phyloP scores from a whole-genome alignment of 2,797 vertebrate species.

The Malacoctenus gilli region DNA sequence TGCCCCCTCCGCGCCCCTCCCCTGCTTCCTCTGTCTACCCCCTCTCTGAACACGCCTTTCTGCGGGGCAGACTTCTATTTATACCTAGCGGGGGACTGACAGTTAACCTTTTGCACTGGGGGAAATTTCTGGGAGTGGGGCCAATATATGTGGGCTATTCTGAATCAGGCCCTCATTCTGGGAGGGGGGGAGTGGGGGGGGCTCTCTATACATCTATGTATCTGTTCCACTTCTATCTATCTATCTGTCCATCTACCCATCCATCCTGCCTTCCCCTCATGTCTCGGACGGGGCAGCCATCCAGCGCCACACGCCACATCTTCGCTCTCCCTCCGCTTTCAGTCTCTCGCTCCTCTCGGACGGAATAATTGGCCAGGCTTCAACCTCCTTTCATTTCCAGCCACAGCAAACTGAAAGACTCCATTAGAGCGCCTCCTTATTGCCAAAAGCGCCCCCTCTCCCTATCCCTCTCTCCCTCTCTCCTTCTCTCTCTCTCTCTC shows the following conservation, averaged over 20 bases:
- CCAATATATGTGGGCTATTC: conserved; percentile 71
- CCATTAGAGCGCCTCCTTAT: conserved; percentile 69
- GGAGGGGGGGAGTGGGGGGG: no score
- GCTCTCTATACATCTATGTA: conserved; percentile 46
- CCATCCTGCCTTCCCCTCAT: conserved; percentile 4
- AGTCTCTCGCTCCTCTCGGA: conserved; percentile 62
- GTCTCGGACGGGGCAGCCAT: conserved; percentile 48
- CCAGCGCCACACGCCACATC: conserved; percentile 69
- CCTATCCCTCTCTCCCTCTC: background rate
- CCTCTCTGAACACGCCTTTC: conserved; percentile 73
- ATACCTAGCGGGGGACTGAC: conserved; percentile 82
- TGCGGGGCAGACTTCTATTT: conserved; percentile 80
- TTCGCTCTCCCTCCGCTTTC: conserved; percentile 52
- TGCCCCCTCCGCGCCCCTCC: conserved; percentile 46
- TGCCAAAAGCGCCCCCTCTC: conserved; percentile 59
- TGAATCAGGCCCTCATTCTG: conserved; percentile 61
- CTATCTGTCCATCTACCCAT: conserved; percentile 25
- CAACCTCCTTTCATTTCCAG: conserved; percentile 79
- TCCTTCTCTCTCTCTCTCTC: no score
- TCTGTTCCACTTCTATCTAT: conserved; percentile 24
- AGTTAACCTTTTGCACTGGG: conserved; percentile 83
- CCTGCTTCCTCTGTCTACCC: conserved; percentile 52
- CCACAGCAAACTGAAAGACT: conserved; percentile 76
- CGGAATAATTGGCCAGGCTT: conserved; percentile 76
- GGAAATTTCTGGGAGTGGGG: conserved; percentile 76